Evolutionary conservation across 2,113 vertebrate species (phyloP).

Genomic region (Paraplagusia blochii): DNA sequence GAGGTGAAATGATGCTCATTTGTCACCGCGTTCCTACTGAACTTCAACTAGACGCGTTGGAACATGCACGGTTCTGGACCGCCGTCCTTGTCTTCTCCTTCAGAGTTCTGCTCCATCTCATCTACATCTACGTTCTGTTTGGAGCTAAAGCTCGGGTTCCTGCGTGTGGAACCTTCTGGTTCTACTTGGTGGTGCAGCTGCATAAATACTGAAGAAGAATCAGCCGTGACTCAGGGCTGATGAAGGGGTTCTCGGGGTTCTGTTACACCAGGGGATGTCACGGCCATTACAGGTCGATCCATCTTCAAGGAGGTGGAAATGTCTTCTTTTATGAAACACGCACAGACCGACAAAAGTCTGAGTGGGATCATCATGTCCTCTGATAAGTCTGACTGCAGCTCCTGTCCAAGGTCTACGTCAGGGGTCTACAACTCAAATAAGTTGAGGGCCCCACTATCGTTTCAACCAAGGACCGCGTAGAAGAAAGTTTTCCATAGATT

Average conservation of each 20-base stretch:
- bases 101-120: slow-evolving; percentile 30
- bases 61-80: slow-evolving; percentile 5
- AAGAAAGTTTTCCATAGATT: no score
- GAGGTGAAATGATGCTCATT: slow-evolving; percentile 26
- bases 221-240: slow-evolving; percentile 34
- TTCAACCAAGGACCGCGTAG: no score
- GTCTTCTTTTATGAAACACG: slow-evolving; percentile 8
- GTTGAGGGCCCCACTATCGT: no score
- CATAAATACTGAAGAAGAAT: slow-evolving; percentile 45
- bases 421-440: no score
- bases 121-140: slow-evolving; percentile 7
- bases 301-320: slow-evolving; percentile 10
- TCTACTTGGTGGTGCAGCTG: slow-evolving; percentile 49
- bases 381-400: no score
- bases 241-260: slow-evolving; percentile 33
- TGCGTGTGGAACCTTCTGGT: slow-evolving; percentile 22
- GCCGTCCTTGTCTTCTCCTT: slow-evolving; percentile 18
- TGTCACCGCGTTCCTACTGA: slow-evolving; percentile 30
- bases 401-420: no score
- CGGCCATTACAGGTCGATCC: slow-evolving; percentile 15
- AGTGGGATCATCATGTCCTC: no score
- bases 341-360: not conserved
- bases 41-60: slow-evolving; percentile 14
- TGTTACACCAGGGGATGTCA: slow-evolving; percentile 5
- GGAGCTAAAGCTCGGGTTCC: no score